Evolutionary conservation across 2,888 invertebrate genomes (phyloP), one percentile per base, ranked within the genome.

Genomic region (Lapara coniferarum): DNA sequence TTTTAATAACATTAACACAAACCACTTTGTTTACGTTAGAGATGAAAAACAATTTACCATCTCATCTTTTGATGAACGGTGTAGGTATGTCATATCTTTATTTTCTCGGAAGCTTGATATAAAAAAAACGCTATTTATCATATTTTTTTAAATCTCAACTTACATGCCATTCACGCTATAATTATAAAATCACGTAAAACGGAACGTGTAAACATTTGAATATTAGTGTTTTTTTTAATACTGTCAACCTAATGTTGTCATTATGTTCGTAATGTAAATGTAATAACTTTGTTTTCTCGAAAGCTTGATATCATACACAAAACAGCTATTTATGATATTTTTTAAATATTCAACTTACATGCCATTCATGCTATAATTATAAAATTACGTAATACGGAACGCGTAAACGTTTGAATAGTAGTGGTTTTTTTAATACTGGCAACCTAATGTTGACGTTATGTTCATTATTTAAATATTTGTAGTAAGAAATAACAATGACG

Each of bases 241-340:
- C 49, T 63, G 63, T 19, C 63, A 63, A 63, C 49, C 49, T 49
- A 49, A 10, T 12, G 19, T 46, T 63, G 59, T 63, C 63, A 63
- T 19, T 16, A 63, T 46, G 46, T 63, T 63, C 63, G 49, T 49
- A 14, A 63, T 63, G 49, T 13, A 63, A 63, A 63, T 16, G 5
- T 8, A 37, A 37, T 5, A 8, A 7, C 37, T 8, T 37, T 37
- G 5, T 37, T 37, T 37, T 37, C 37, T 37, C 8, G 37, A 37
- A 37, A 37, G 8, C 1, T 37, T 8, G 37, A 37, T 37, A 37
- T 8, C 8, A 37, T 8, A 37, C 37, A 5, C 0, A 8, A 37
- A 37, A 37, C 8, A 37, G 5, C 5, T 37, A 37, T 7, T 25
- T 8, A 37, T 6, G 3, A 37, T 37, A 37, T 37, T 37, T 37